phyloP scores from a whole-genome alignment of 2,888 invertebrate genomes.

The Psylliodes chrysocephalus region DNA sequence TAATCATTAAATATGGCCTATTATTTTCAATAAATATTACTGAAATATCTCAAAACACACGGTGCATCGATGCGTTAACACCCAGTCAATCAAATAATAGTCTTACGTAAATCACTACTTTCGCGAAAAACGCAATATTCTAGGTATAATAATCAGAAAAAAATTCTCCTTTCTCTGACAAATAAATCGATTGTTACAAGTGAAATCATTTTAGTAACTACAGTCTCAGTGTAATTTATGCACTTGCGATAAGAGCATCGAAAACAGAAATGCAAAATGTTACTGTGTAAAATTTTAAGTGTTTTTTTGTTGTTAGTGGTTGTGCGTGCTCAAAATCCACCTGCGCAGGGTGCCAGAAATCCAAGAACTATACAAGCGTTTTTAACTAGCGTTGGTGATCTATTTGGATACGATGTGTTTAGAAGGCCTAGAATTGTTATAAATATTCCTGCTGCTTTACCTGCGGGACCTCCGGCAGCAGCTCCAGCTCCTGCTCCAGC shows the following conservation, averaged over 20 bases:
- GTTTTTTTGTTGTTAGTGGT: slow-evolving; percentile 31
- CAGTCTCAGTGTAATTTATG: slow-evolving; percentile 52
- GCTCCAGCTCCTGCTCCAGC: slow-evolving; percentile 44
- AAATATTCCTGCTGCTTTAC: slow-evolving; percentile 37
- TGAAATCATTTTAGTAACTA: slow-evolving; percentile 55
- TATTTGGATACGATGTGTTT: slow-evolving; percentile 62
- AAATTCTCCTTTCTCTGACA: slow-evolving; percentile 54
- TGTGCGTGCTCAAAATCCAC: slow-evolving; percentile 36
- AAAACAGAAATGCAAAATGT: slow-evolving; percentile 51
- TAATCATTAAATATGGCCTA: slow-evolving; percentile 39
- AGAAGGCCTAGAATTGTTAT: slow-evolving; percentile 51
- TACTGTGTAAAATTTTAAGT: slow-evolving; percentile 44
- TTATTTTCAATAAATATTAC: slow-evolving; percentile 39
- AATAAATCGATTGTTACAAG: slow-evolving; percentile 56
- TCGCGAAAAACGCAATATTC: slow-evolving; percentile 57
- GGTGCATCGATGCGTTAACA: slow-evolving; percentile 47
- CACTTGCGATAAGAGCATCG: slow-evolving; percentile 40
- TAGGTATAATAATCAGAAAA: slow-evolving; percentile 52
- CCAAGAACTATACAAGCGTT: slow-evolving; percentile 62
- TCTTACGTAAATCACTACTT: slow-evolving; percentile 55
- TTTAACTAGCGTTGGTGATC: slow-evolving; percentile 59
- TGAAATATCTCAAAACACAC: slow-evolving; percentile 27
- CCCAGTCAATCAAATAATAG: slow-evolving; percentile 54
- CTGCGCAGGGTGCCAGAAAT: slow-evolving; percentile 43
- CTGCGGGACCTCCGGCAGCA: slow-evolving; percentile 40